Evolutionary conservation across 2,113 vertebrate species (phyloP).

Genomic region (Notiomystis cincta): DNA sequence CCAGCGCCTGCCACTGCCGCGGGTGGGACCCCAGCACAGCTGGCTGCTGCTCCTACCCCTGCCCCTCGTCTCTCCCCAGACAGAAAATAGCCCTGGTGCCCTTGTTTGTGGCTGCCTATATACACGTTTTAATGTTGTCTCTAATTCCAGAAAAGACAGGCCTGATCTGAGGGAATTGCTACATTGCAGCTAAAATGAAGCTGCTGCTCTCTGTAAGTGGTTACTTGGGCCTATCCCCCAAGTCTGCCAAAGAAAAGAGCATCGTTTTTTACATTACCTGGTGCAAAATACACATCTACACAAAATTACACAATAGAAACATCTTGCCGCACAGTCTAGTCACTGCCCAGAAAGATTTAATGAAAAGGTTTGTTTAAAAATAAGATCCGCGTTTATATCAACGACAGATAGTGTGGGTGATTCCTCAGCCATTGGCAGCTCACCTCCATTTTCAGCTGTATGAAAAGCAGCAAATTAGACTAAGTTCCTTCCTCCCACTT

Average conservation of each 20-base stretch:
- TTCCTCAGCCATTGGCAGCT: not conserved
- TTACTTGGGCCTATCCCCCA: not conserved
- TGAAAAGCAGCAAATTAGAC: not conserved
- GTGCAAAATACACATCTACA: not conserved
- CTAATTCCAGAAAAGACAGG: not conserved
- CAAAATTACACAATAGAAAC: not conserved
- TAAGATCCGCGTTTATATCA: not conserved
- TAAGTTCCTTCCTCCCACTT: not conserved
- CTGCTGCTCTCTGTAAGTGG: fast-evolving
- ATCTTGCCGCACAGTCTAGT: not conserved
- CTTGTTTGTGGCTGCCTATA: not conserved
- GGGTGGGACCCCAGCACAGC: fast-evolving
- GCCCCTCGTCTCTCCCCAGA: not conserved
- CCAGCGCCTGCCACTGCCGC: fast-evolving
- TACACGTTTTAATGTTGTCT: fast-evolving
- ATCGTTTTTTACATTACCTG: not conserved
- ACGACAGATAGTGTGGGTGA: not conserved
- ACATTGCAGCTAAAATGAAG: not conserved
- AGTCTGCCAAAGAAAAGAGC: not conserved
- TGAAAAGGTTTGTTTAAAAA: not conserved
- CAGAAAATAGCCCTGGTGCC: not conserved
- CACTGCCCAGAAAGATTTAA: not conserved
- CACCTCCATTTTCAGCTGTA: not conserved
- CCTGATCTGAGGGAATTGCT: not conserved
- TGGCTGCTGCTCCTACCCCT: not conserved